Base-by-base conservation (phyloP, 2,797 vertebrate genomes). In the Bovichtus diacanthus region DNA sequence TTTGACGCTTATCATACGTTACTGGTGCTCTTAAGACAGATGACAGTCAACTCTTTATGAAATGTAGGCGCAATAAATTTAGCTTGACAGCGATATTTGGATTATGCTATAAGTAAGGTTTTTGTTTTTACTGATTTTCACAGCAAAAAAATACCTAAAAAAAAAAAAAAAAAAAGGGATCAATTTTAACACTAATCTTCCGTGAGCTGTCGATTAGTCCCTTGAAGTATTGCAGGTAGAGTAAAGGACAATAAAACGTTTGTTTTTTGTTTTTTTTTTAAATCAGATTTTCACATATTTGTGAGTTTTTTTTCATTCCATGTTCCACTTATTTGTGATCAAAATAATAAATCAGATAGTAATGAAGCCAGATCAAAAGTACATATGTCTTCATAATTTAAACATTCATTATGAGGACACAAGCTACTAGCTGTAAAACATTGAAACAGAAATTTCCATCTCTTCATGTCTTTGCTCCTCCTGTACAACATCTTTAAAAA, bases 401-500 rank as follows among this genome's bases (percentile, higher is more conserved):
- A 51, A 38, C 31, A 59, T 34, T 39, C 2, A 61, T 13, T 60
- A 23, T 12, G 6, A 34, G 21, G 49, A 62, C 51, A 49, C 19
- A 67, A 50, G 23, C 8, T 7, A 21, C 6, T 7, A 18, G 46
- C 5, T 41, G 12, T 16, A 47, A 53, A 53, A 58, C 7, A 59
- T 71, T 27, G 6, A 15, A 39, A 34, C n/a, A 53, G 13, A 34
- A 34, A 34, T 50, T 38, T 27, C 11, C 8, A 19, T 44, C 9
- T 31, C 13, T 44, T 56, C n/a, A 43, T 47, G n/a, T 25, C 41
- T 61, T 59, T 23, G 16, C 25, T 74, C 13, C 23, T 56, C 70
- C 49, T 56, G 5, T 59, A 11, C 6, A 67, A 69, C 65, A 31
- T 41, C 25, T 23, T 31, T 7, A 34, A 74, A 59, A 36, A 72